Evolutionary conservation across 92 coral and sea anemone genomes (phyloP), one percentile per base, ranked within the genome.

Genomic region (Palythoa caribaeorum): DNA sequence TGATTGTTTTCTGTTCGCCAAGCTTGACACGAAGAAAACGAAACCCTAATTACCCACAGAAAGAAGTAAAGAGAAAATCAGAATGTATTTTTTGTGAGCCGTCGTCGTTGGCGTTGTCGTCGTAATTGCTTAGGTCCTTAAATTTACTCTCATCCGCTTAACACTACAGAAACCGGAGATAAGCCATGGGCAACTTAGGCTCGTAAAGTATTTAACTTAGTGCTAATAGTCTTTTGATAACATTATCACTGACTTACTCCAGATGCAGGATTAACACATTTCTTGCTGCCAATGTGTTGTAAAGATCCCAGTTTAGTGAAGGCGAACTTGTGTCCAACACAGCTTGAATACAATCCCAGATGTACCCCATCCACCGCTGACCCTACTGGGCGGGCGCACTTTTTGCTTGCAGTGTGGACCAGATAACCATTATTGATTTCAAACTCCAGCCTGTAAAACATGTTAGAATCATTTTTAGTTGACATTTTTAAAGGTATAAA

Each of bases 271-370:
- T 92, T 93, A 84, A 95, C 90, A 83, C 99, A 97, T 84, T 94
- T 95, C 83, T 92, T 92, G 71, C 99, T 97, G 48, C 91, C 92
- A 55, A 95, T 84, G 75, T 97, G 99, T 71, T 95, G 98, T n/a
- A 97, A 71, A 15, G 99, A 97, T 7, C 99, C 99, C 70, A 96
- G 97, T 79, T 94, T 87, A 0, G 99, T 97, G 79, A 97, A 95
- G 57, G 96, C 94, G 88, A 97, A 97, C 90, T 95, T 91, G 84
- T 94, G 92, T 40, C 96, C 97, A 5, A 11, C 87, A 52, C 99
- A 97, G 16, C 87, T 62, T 57, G 91, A 76, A 83, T 89, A 95
- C 73, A 97, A 83, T 15, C 98, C 99, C 60, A 97, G 94, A 3
- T 63, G 77, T 1, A 93, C 96, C 5, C 99, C 99, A 37, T 97